Base-by-base conservation (phyloP, 2,113 vertebrate genomes). In the Petroica traversi region DNA sequence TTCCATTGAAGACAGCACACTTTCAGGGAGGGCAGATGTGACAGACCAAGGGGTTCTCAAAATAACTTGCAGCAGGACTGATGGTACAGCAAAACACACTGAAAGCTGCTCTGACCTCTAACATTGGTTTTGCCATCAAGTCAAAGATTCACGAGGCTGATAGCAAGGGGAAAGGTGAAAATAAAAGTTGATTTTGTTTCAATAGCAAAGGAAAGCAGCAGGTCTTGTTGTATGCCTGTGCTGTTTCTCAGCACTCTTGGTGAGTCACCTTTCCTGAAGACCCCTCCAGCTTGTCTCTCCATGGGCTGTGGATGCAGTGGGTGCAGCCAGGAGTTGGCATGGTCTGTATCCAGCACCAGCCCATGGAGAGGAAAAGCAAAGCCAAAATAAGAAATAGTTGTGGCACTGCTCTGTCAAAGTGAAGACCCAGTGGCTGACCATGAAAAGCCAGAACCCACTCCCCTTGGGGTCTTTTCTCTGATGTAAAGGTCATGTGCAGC, bases 381-480 rank as follows among this genome's bases (percentile, higher is more conserved):
- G 5, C 14, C 36, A 83, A 76, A 88, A 41, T 23, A 49, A 82
- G n/a, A 57, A 84, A 46, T 14, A 77, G 8, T 31, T 48, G 31
- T 46, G 34, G 24, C 13, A 28, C 9, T 54, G 23, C 23, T 54
- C 38, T 20, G 23, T 11, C 10, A 26, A 68, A 80, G 28, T 5
- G 19, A 75, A 40, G 22, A 54, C 6, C 9, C 1, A 1, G 1
- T 6, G 13, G 7, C 14, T 71, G 12, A 24, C 28, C 3, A 0
- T 25, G 31, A 48, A 71, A 29, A 10, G 22, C 19, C 48, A 72
- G 38, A 19, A 29, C 15, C 33, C 1, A 0, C 12, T 67, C 6
- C 2, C 22, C 2, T 0, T 16, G 25, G 13, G 12, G 6, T n/a
- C 31, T 43, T 82, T 25, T 79, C 28, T 29, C 36, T 49, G 28